These are phyloP conservation scores for Nymphalis polychloros DNA, from an alignment of 2,888 invertebrate species.

Conservation along the genomic window DNA sequence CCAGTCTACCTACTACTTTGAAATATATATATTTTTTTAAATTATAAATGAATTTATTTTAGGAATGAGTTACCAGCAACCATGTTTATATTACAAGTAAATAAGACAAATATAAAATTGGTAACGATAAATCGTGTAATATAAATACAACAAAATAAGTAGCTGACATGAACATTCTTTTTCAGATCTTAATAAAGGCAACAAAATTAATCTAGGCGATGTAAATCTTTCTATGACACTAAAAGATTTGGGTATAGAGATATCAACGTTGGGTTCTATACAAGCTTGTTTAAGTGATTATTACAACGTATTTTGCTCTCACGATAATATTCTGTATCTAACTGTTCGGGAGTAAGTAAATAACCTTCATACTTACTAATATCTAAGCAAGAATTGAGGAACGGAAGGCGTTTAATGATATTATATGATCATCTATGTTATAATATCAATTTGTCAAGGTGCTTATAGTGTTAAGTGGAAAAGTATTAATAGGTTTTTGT, in stretches of 20 bases:
- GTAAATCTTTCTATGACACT: constrained; percentile 6
- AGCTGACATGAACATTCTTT: neutral
- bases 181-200: constrained; percentile 6
- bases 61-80: too few relatives aligned
- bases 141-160: too few relatives aligned
- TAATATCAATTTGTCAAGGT: too few relatives aligned
- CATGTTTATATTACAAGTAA: too few relatives aligned
- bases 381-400: too few relatives aligned
- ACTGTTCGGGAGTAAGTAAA: constrained; percentile 24
- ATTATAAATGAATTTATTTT: too few relatives aligned
- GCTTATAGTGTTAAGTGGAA: too few relatives aligned
- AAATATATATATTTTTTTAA: too few relatives aligned
- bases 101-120: neutral
- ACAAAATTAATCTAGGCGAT: neutral
- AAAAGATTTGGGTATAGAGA: constrained; percentile 24
- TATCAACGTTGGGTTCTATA: constrained; percentile 12
- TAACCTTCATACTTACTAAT: neutral
- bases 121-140: neutral
- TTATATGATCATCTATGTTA: too few relatives aligned
- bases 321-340: constrained; percentile 8
- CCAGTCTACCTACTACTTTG: too few relatives aligned
- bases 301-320: constrained; percentile 10
- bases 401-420: too few relatives aligned
- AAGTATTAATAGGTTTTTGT: too few relatives aligned
- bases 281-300: constrained; percentile 10